Conservation (phyloP, 2,888 invertebrate genomes). For the Geotrupes spiniger region DNA sequence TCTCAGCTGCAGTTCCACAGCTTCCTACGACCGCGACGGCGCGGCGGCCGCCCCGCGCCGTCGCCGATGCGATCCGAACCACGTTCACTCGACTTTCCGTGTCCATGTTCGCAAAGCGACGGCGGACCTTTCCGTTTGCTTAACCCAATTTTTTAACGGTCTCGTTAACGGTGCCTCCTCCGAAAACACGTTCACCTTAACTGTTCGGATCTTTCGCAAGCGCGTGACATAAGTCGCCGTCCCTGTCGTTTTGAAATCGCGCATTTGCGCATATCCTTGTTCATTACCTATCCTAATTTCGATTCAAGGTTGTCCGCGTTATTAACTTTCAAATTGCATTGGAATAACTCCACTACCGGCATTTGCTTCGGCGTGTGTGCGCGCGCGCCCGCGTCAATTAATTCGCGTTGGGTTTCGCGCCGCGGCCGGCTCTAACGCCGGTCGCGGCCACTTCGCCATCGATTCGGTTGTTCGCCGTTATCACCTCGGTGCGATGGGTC, state of each 20-base stretch:
- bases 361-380: conserved; percentile 3
- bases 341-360: background rate
- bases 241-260: background rate
- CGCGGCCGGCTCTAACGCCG: background rate
- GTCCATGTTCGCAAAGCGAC: no score
- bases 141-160: conserved; percentile 9
- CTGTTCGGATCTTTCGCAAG: background rate
- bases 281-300: conserved; percentile 17
- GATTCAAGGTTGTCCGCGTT: conserved; percentile 11
- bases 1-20: conserved; percentile 15
- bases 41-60: conserved; percentile 3
- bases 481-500: no score
- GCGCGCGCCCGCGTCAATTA: no score
- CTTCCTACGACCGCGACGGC: background rate
- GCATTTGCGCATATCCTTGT: conserved; percentile 7
- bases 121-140: no score
- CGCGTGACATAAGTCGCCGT: background rate
- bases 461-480: no score
- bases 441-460: no score
- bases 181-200: conserved; percentile 8
- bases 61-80: background rate
- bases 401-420: background rate
- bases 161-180: background rate
- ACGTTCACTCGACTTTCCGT: no score
- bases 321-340: conserved; percentile 17